A percentile compares a stretch with the other conserved stretches of the same genome.
These are phyloP conservation scores for Andrena bicolor DNA, from an alignment of 2,888 invertebrate genomes.

Conservation along the genomic window DNA sequence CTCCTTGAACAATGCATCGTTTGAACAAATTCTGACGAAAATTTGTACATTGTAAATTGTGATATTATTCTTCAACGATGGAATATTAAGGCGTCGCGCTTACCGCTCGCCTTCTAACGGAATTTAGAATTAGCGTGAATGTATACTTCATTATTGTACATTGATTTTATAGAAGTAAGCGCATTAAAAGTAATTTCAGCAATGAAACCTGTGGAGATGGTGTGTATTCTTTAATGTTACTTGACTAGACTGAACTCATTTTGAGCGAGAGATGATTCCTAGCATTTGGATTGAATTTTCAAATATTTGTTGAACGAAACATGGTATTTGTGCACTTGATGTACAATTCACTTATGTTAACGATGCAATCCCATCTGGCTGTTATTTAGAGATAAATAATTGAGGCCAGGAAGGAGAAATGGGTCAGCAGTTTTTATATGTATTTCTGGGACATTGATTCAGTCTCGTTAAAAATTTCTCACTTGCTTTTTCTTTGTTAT, in stretches of 20 bases:
- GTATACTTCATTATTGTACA: background rate
- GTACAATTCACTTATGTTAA: constrained; percentile 10
- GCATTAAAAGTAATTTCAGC: no score
- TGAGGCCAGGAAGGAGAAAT: background rate
- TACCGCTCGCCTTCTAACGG: background rate
- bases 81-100: background rate
- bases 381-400: constrained; percentile 52
- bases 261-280: background rate
- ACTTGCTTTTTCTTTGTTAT: no score
- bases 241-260: no score
- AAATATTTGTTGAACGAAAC: constrained; percentile 30
- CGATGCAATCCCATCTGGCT: constrained; percentile 1
- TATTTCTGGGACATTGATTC: background rate
- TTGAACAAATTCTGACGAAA: constrained; percentile 10
- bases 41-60: constrained; percentile 6
- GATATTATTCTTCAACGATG: background rate
- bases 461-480: background rate
- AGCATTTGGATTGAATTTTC: background rate
- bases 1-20: constrained; percentile 1
- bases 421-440: background rate
- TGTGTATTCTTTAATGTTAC: no score
- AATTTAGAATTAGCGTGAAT: constrained; percentile 4
- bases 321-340: constrained; percentile 14
- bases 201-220: no score
- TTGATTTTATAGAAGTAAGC: background rate